Base-by-base conservation (phyloP, 2,888 invertebrate genomes). In the Blera fallax region DNA sequence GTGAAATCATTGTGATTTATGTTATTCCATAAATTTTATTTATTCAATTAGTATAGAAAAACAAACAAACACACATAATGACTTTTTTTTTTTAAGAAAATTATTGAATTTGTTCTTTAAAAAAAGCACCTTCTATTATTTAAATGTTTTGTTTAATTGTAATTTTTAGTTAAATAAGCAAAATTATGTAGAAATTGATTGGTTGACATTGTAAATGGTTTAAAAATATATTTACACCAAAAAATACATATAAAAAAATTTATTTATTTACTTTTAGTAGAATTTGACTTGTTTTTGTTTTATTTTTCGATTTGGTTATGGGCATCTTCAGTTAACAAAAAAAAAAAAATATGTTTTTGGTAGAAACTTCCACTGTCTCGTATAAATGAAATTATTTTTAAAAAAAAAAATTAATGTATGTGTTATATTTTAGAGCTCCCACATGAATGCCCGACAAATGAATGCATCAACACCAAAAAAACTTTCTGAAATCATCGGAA, bases 391-490 rank as follows among this genome's bases (percentile, higher is more conserved):
- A 65, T 40, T 7, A 58, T 70, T 64, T 37, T 24, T n/a, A 32
- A 4, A 16, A 67, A 65, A 87, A 60, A 64, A 56, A 83, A 64
- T 37, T 67, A 45, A 34, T 60, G 27, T 85, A 8, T 82, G 18
- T 80, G 50, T 79, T 83, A 29, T 79, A 67, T 87, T 91, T 32
- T 89, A 92, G 92, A 91, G 91, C 88, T 92, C 91, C 69, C 90
- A 91, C 76, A 92, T 92, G 92, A 92, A 90, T 88, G 90, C 91
- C 50, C 89, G 92, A 11, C 92, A 92, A 88, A 89, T 92, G 88
- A 91, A 89, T 87, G 91, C 91, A 24, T 89, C 90, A 21, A 84
- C 87, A 45, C 90, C 92, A 48, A 92, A 91, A 84, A 89, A 81
- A 7, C 65, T 77, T 77, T 76, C 72, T 34, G 81, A 77, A 10